A percentile compares a stretch with the other conserved stretches of the same genome.
phyloP scores from a whole-genome alignment of 92 coral and sea anemone species.

The Galaxea fascicularis region DNA sequence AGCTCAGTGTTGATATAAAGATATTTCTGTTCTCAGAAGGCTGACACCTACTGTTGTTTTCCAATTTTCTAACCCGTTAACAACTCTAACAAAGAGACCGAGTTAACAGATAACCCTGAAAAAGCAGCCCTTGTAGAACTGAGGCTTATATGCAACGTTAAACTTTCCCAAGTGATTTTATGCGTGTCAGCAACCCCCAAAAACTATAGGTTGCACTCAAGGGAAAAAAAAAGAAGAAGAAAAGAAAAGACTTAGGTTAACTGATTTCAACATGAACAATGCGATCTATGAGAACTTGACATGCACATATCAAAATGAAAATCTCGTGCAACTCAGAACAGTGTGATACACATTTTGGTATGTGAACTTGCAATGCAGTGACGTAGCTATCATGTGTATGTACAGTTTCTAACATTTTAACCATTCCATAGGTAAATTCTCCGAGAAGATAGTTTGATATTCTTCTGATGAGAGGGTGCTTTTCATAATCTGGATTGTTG shows the following conservation, averaged over 20 bases:
- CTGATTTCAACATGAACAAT: background rate
- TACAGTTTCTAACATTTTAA: slow-evolving; percentile 21
- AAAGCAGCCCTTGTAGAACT: background rate
- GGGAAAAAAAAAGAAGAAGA: background rate
- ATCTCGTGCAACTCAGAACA: background rate
- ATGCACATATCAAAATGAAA: background rate
- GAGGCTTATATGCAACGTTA: background rate
- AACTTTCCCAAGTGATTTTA: background rate
- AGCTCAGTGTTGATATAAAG: background rate
- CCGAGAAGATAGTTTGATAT: slow-evolving; percentile 45
- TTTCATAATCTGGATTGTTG: slow-evolving; percentile 36
- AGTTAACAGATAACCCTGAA: background rate
- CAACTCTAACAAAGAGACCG: background rate
- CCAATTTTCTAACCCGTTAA: background rate
- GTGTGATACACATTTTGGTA: background rate
- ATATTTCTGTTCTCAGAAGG: background rate
- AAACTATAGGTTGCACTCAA: background rate
- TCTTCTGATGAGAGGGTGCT: slow-evolving; percentile 44
- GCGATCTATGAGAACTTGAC: background rate
- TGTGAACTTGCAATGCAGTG: background rate
- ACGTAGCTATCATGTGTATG: background rate
- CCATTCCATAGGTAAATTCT: slow-evolving; percentile 66
- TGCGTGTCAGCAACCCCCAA: background rate
- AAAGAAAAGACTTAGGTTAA: background rate
- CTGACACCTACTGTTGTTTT: background rate